Conservation (phyloP, 2,888 invertebrate species). For the Balanococcus diminutus region DNA sequence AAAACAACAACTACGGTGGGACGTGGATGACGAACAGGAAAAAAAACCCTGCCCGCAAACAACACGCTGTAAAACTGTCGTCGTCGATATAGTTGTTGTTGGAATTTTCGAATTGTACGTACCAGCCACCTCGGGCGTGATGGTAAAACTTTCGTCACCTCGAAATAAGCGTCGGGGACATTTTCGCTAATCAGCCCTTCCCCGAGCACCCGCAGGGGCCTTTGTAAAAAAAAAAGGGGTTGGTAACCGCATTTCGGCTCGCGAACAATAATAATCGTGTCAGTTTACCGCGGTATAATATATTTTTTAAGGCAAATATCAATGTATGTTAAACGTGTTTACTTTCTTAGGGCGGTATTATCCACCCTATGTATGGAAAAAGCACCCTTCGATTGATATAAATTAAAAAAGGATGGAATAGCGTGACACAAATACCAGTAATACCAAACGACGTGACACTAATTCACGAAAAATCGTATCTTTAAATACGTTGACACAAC, state of each 20-base stretch:
- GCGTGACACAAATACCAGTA: slow-evolving; percentile 1
- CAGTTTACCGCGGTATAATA: too few species aligned
- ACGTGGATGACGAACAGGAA: neutral
- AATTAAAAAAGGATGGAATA: slow-evolving; percentile 10
- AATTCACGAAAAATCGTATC: neutral
- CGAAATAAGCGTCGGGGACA: neutral
- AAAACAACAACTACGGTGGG: neutral
- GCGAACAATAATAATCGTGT: too few species aligned
- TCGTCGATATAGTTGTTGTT: neutral
- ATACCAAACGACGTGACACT: neutral
- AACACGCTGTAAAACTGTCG: too few species aligned
- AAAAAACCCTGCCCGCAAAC: slow-evolving; percentile 3
- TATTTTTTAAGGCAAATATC: too few species aligned
- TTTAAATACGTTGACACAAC: slow-evolving; percentile 18
- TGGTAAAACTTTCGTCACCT: slow-evolving; percentile 22
- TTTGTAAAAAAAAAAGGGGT: too few species aligned
- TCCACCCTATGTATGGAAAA: neutral
- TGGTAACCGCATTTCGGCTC: too few species aligned
- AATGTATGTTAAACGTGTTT: too few species aligned
- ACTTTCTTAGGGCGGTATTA: too few species aligned
- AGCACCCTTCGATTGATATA: neutral
- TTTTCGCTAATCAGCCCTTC: neutral
- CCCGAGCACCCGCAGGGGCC: too few species aligned
- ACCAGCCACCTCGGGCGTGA: neutral
- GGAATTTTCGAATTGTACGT: neutral